A percentile compares a stretch with the other conserved stretches of the same genome.
phyloP scores from a whole-genome alignment of 2,797 vertebrate species.

The Eospalax fontanierii region DNA sequence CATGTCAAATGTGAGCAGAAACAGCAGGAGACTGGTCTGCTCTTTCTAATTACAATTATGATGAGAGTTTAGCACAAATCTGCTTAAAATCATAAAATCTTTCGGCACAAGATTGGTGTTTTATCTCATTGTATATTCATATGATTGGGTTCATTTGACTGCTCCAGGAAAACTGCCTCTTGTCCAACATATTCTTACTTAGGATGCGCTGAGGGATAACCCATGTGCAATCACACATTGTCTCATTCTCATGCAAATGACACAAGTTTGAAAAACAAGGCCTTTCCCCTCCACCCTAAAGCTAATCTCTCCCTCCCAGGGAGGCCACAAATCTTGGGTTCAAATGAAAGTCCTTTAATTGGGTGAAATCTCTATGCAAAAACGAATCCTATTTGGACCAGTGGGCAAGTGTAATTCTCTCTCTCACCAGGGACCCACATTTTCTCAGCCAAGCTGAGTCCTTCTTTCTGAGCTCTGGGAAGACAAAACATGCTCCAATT shows the following conservation, averaged over 20 bases:
- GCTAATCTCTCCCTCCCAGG: slow-evolving; percentile 70
- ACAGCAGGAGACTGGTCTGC: slow-evolving; percentile 77
- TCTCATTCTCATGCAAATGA: slow-evolving; percentile 80
- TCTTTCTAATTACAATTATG: slow-evolving; percentile 82
- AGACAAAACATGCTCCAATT: slow-evolving; percentile 70
- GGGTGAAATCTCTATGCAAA: slow-evolving; percentile 71
- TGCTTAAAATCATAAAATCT: slow-evolving; percentile 81
- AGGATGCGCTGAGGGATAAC: slow-evolving; percentile 39
- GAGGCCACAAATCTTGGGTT: slow-evolving; percentile 67
- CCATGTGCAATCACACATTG: slow-evolving; percentile 73
- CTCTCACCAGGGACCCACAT: slow-evolving; percentile 23
- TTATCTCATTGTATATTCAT: slow-evolving; percentile 82
- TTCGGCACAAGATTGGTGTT: slow-evolving; percentile 66
- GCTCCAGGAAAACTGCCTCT: slow-evolving; percentile 58
- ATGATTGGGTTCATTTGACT: slow-evolving; percentile 80
- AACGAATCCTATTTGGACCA: slow-evolving; percentile 56
- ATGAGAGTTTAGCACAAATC: slow-evolving; percentile 75
- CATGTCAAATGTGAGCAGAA: slow-evolving; percentile 74
- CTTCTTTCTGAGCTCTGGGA: slow-evolving; percentile 45
- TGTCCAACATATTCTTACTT: slow-evolving; percentile 69
- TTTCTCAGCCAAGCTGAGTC: slow-evolving; percentile 57
- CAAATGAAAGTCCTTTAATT: slow-evolving; percentile 63
- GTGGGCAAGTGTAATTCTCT: slow-evolving; percentile 69
- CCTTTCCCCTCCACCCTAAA: slow-evolving; percentile 37
- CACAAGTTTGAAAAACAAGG: slow-evolving; percentile 52